Conservation (phyloP, 2,113 vertebrate genomes). For the Shinisaurus crocodilurus region DNA sequence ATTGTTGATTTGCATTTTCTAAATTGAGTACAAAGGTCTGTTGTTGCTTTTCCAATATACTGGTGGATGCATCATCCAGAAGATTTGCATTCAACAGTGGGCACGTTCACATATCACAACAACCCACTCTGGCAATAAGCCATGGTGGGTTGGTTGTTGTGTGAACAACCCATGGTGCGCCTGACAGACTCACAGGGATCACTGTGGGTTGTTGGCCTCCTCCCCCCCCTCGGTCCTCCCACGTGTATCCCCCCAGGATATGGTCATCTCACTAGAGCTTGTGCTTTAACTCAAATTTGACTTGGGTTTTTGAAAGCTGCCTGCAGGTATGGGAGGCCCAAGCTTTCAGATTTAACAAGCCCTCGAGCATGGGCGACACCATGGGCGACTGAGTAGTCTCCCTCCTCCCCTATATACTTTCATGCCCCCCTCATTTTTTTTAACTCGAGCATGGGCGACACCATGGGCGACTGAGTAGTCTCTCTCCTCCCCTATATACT, state of each 20-base stretch:
- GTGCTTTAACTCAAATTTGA: background rate
- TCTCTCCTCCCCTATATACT: rapidly evolving
- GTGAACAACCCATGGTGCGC: too few relatives aligned
- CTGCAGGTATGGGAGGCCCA: background rate
- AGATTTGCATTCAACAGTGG: background rate
- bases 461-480: background rate
- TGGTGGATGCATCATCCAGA: background rate
- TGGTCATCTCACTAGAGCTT: background rate
- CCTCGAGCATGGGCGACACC: background rate
- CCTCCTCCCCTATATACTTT: rapidly evolving
- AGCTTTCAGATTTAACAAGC: background rate
- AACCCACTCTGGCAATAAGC: too few relatives aligned
- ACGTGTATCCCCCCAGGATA: too few relatives aligned
- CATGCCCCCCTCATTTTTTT: too few relatives aligned
- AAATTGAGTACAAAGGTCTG: background rate
- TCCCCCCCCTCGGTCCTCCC: too few relatives aligned
- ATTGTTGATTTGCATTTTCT: background rate
- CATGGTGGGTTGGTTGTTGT: too few relatives aligned
- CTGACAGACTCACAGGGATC: too few relatives aligned
- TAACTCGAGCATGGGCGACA: background rate
- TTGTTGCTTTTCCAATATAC: background rate
- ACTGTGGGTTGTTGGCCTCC: too few relatives aligned
- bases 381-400: background rate
- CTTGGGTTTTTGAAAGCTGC: background rate
- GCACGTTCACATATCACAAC: too few relatives aligned